Evolutionary conservation across 2,888 invertebrate genomes (phyloP).

Genomic region (Leptinotarsa peninsularis): DNA sequence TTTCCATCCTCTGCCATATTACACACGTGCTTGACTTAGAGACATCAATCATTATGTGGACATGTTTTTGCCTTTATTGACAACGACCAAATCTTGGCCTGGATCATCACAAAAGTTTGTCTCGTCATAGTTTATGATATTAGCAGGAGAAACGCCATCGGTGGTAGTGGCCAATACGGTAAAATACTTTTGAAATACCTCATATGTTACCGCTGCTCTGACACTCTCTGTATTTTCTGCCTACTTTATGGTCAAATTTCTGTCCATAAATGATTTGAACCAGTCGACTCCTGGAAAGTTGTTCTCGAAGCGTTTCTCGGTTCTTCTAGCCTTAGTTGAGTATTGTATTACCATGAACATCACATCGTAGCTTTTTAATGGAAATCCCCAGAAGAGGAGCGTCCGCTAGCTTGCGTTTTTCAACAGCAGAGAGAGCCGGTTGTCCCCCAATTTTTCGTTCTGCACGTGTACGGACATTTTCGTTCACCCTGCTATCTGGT

Average conservation of each 20-base stretch:
- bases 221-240: slow-evolving; percentile 32
- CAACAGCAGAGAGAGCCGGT: slow-evolving; percentile 34
- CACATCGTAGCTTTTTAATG: slow-evolving; percentile 26
- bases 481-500: slow-evolving; percentile 23
- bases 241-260: slow-evolving; percentile 27
- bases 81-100: slow-evolving; percentile 43
- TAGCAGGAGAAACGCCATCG: slow-evolving; percentile 29
- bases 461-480: slow-evolving; percentile 29
- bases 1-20: slow-evolving; percentile 46
- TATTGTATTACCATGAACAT: slow-evolving; percentile 29
- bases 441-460: slow-evolving; percentile 33
- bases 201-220: slow-evolving; percentile 34
- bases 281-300: slow-evolving; percentile 41
- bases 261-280: slow-evolving; percentile 36
- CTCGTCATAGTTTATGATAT: slow-evolving; percentile 58
- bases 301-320: slow-evolving; percentile 29
- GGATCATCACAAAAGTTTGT: slow-evolving; percentile 57
- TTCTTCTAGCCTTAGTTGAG: slow-evolving; percentile 29
- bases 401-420: slow-evolving; percentile 26
- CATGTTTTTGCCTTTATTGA: slow-evolving; percentile 35
- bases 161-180: slow-evolving; percentile 38
- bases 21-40: slow-evolving; percentile 48
- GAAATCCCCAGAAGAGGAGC: slow-evolving; percentile 27
- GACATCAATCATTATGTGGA: slow-evolving; percentile 41
- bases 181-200: slow-evolving; percentile 46